Percentiles rank a stretch among this genome's conserved stretches.
Conservation (phyloP, 2,113 vertebrate species). For the Crypturellus undulatus region DNA sequence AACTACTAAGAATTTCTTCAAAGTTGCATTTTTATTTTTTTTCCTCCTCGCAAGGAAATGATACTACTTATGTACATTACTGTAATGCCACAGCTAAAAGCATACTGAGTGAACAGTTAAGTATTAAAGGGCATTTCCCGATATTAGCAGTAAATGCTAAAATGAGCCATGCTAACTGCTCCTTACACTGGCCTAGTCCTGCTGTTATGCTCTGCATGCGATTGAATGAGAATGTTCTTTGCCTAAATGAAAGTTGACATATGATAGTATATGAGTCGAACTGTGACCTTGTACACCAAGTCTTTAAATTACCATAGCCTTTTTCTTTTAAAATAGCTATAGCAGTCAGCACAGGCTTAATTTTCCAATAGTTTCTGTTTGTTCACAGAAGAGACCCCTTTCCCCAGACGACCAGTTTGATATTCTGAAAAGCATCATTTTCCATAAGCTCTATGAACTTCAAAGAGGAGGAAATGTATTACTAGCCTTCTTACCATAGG, state of each 20-base stretch:
- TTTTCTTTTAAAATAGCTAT: background rate
- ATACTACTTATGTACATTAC: constrained; percentile 12
- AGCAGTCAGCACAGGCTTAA: background rate
- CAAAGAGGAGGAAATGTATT: background rate
- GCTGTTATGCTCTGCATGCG: background rate
- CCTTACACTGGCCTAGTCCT: background rate
- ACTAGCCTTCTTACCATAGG: background rate
- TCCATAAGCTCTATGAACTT: background rate
- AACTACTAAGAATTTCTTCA: constrained; percentile 61
- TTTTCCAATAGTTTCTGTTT: background rate
- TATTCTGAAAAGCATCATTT: background rate
- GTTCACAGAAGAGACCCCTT: background rate
- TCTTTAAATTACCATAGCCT: background rate
- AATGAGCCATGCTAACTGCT: background rate
- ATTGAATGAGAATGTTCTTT: background rate
- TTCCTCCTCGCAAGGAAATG: constrained; percentile 54
- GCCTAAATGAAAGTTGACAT: background rate
- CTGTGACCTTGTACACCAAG: background rate
- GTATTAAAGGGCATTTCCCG: background rate
- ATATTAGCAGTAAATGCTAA: background rate
- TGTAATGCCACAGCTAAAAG: constrained; percentile 26
- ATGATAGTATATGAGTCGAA: background rate
- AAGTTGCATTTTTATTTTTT: background rate
- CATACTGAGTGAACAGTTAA: constrained; percentile 42
- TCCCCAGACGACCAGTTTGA: background rate